These are phyloP conservation scores for Zaprionus davidi DNA, from an alignment of 1,140 invertebrate genomes.

Conservation along the genomic window DNA sequence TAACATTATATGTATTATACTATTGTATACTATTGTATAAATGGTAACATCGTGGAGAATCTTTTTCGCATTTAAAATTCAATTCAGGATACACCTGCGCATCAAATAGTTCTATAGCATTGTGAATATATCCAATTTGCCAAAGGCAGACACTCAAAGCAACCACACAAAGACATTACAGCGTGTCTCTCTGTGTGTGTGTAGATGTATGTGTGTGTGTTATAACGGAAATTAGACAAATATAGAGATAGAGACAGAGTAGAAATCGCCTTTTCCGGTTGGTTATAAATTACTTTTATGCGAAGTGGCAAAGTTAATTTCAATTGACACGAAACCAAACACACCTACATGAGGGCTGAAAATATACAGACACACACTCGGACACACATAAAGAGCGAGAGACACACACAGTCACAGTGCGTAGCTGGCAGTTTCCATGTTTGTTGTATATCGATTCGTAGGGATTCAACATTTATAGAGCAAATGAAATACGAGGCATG, in stretches of 20 bases:
- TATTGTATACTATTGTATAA: neutral
- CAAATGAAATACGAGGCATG: slow-evolving; percentile 60
- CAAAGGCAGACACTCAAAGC: slow-evolving; percentile 5
- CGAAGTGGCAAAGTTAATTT: slow-evolving; percentile 79
- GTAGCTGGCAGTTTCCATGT: slow-evolving; percentile 34
- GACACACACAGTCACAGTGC: slow-evolving; percentile 48
- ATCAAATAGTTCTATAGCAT: neutral
- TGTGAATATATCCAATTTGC: slow-evolving; percentile 32
- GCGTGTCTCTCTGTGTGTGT: neutral
- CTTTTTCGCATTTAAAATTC: neutral
- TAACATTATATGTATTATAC: neutral
- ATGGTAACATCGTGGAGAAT: neutral
- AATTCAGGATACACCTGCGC: neutral
- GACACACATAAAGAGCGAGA: slow-evolving; percentile 36
- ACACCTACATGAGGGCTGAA: slow-evolving; percentile 53
- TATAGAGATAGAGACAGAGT: slow-evolving; percentile 52
- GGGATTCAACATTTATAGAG: slow-evolving; percentile 76
- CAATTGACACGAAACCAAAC: slow-evolving; percentile 78
- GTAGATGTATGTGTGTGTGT: slow-evolving; percentile 15
- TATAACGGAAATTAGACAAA: slow-evolving; percentile 75
- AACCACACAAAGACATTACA: slow-evolving; percentile 20
- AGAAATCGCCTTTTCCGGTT: slow-evolving; percentile 62
- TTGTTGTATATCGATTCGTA: slow-evolving; percentile 64
- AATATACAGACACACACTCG: slow-evolving; percentile 34
- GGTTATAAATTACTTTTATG: slow-evolving; percentile 81